These are phyloP conservation scores for Saccopteryx bilineata DNA, from an alignment of 2,113 vertebrate species.

Conservation along the genomic window DNA sequence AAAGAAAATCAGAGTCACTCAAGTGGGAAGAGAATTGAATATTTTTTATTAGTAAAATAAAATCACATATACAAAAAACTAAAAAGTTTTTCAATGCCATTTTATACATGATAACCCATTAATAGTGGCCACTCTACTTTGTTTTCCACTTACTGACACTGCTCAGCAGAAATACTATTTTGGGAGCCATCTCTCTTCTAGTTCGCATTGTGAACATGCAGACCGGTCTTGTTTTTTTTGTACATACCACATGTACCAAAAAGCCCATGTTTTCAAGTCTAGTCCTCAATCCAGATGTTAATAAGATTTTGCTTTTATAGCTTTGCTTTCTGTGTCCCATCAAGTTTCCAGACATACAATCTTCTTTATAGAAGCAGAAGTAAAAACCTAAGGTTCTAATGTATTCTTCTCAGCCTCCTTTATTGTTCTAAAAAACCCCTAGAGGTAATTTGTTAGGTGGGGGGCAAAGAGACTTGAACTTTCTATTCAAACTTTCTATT, in stretches of 20 bases:
- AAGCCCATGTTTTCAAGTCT: neutral
- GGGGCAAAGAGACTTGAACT: too few relatives aligned
- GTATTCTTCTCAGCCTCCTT: neutral
- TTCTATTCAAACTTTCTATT: neutral
- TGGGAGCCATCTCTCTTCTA: neutral
- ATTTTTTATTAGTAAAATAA: conserved; percentile 18
- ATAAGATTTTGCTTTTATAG: neutral
- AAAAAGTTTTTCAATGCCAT: neutral
- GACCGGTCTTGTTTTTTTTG: neutral
- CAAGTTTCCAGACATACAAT: neutral
- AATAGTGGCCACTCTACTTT: neutral
- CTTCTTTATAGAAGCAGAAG: neutral
- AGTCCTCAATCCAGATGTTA: neutral
- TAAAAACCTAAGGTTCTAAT: neutral
- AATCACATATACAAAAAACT: neutral
- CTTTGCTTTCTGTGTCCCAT: neutral
- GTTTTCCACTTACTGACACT: neutral
- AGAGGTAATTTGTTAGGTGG: neutral
- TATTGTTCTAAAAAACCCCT: neutral
- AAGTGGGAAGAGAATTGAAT: neutral
- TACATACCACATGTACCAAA: neutral
- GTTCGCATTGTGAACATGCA: neutral
- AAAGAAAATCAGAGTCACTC: neutral
- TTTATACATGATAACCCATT: neutral
- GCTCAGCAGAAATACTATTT: neutral